These are phyloP conservation scores for Grapholita molesta DNA, from an alignment of 1,140 invertebrate species.

Conservation along the genomic window DNA sequence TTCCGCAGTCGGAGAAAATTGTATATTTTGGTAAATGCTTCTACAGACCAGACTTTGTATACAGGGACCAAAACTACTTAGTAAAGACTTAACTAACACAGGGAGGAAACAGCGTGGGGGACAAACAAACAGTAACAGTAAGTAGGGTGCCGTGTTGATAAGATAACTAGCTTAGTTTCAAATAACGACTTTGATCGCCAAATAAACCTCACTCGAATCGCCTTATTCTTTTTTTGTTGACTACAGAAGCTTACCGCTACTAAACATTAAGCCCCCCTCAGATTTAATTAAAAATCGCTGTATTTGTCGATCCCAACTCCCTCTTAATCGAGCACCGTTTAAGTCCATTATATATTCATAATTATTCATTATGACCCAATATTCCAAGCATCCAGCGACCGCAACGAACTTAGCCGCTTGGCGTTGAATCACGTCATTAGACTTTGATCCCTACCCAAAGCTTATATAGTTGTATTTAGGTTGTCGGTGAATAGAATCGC, in stretches of 20 bases:
- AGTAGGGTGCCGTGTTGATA: too few relatives aligned
- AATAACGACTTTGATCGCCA: too few relatives aligned
- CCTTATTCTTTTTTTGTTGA: too few relatives aligned
- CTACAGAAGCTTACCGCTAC: too few relatives aligned
- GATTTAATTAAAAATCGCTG: not conserved
- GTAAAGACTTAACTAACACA: not conserved
- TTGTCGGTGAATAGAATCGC: not conserved
- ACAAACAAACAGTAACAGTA: too few relatives aligned
- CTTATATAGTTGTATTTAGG: not conserved
- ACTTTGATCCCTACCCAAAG: not conserved
- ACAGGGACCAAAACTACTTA: not conserved
- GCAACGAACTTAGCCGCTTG: not conserved
- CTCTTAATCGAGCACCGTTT: not conserved
- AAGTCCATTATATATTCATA: not conserved
- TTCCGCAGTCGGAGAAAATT: not conserved
- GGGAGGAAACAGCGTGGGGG: not conserved
- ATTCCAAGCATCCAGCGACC: not conserved
- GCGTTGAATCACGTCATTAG: not conserved
- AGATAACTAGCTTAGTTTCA: too few relatives aligned
- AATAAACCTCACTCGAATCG: too few relatives aligned
- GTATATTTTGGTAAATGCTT: not conserved
- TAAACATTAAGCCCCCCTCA: too few relatives aligned
- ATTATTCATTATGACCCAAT: not conserved
- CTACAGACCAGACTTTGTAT: not conserved
- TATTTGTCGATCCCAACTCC: not conserved